Percentiles rank a stretch among this genome's conserved stretches.
phyloP scores from a whole-genome alignment of 1,140 invertebrate species.

The Oreohelix idahoensis region DNA sequence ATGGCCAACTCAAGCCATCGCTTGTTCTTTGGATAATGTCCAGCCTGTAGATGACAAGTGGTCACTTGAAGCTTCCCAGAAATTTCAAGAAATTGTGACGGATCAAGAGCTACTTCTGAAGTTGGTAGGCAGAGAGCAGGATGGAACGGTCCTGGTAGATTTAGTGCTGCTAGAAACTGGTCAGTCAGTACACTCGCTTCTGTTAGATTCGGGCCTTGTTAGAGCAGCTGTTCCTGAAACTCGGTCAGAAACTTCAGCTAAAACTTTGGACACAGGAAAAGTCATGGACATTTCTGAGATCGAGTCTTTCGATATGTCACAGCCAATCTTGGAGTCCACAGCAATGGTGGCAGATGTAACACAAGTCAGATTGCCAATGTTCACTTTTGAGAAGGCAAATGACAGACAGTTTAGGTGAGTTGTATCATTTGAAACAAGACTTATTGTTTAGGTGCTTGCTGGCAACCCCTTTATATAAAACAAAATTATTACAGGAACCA shows the following conservation, averaged over 20 bases:
- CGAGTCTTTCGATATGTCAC: conserved; percentile 20
- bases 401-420: neutral
- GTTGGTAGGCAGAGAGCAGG: conserved; percentile 20
- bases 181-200: neutral
- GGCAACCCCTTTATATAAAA: too few species aligned
- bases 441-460: too few species aligned
- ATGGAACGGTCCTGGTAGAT: conserved; percentile 9
- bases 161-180: neutral
- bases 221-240: neutral
- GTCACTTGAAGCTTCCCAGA: neutral
- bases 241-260: neutral
- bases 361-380: neutral
- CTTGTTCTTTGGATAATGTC: conserved; percentile 25
- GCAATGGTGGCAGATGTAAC: conserved; percentile 7
- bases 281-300: neutral
- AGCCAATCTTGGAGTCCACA: conserved; percentile 37
- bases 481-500: too few species aligned
- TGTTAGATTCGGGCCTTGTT: neutral
- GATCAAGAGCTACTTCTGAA: conserved; percentile 21
- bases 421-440: too few species aligned
- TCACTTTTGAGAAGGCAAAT: neutral
- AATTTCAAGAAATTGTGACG: conserved; percentile 19
- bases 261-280: neutral
- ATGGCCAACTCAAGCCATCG: conserved; percentile 22
- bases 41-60: conserved; percentile 8